Evolutionary conservation across 1,140 invertebrate genomes (phyloP), one percentile per base, ranked within the genome.

Genomic region (Bradysia coprophila): DNA sequence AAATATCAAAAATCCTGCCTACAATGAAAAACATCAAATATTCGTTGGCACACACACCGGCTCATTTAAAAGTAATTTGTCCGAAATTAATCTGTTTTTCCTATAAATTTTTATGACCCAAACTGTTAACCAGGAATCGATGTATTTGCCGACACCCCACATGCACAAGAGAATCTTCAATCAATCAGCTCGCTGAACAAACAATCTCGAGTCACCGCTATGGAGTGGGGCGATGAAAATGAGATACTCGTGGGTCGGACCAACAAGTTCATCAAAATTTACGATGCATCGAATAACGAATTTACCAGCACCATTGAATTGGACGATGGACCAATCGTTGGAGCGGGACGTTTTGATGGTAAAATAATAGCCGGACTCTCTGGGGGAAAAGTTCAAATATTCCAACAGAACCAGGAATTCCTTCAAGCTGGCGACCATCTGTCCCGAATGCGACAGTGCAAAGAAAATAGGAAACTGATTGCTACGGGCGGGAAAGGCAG

Each of bases 171-270:
- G 8, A 70, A 72, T 43, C 46, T 72, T 2, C 58, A 64, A 11
- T 59, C 67, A 19, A 51, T 71, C 2, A 63, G 59, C 21, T 46
- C 50, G 1, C 43, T 72, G 22, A 56, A 65, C 39, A 71, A 71
- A 48, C 62, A 66, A 22, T 68, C 69, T 2, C 48, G 59, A 0
- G 59, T 92, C 18, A 77, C 73, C 1, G 61, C 69, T 2, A 63
- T 90, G 55, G 65, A 65, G 9, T 90, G 82, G 78, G 71, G 66
- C 2, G 70, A 79, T 49, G 61, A 75, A 11, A 69, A 66, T 31
- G 71, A 84, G 50, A 68, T 86, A 48, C 49, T 87, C 6, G 56
- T 85, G 5, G 83, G 61, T 2, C 45, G 58, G 1, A 50, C 43
- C 0, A 51, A 59, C 38, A 46, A 48, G 16, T 22, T 42, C 45